Base-by-base conservation (phyloP, 2,113 vertebrate species). In the Callaeas wilsoni region DNA sequence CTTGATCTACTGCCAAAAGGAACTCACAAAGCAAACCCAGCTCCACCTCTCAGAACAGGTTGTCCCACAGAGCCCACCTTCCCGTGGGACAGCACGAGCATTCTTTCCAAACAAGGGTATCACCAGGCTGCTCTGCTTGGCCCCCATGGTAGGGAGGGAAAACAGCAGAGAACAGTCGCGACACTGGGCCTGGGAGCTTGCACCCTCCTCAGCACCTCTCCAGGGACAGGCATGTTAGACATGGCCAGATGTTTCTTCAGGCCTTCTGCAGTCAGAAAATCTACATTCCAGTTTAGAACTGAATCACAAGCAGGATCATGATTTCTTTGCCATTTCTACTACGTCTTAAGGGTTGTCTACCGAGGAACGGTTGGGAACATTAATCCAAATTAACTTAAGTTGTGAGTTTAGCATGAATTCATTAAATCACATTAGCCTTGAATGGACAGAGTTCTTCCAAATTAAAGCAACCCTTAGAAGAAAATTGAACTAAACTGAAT, bases 401-500 rank as follows among this genome's bases (percentile, higher is more conserved):
- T 94, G 76, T 87, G 80, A 91, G 86, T 92, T 97, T 89, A 97
- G 83, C 91, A 95, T 97, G 89, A 89, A 96, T 92, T 95, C 93
- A 94, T 97, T 94, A 97, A 94, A 97, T 94, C 89, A 91, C 76
- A 93, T 95, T 95, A 97, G 91, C 64, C 95, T 81, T 84, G 84
- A 97, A 97, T 93, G 94, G 95, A 97, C 96, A 95, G 56, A 87
- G 84, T 84, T 81, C 83, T 90, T 89, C 76, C 89, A 95, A 96
- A 97, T 97, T 93, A 97, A 93, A 94, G 68, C 52, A 93, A 75
- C 30, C 35, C 86, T 84, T 63, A 63, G 80, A 93, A 92, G 84
- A 90, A 96, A 95, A 97, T 93, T 93, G 94, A 94, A 82, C 86
- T 87, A 91, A 94, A 97, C 86, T 93, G 86, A 95, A 94, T 96